A percentile compares a stretch with the other conserved stretches of the same genome.
Conservation (phyloP, 1,140 invertebrate species). For the Trinorchestia longiramus region DNA sequence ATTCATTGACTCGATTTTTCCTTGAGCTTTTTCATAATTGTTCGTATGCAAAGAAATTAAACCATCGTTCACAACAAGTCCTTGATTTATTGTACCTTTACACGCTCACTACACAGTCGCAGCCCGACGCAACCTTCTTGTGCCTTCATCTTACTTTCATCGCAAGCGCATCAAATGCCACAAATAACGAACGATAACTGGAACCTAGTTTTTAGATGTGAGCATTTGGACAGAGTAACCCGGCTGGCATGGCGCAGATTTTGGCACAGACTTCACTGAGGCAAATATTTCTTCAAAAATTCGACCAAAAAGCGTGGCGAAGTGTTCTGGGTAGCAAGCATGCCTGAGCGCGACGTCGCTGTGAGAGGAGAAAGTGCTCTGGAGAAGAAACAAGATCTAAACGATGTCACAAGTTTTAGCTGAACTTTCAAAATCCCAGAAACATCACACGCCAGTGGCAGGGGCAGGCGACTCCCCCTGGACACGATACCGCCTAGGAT, state of each 20-base stretch:
- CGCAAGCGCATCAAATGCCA: background rate
- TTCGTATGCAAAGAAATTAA: too few species aligned
- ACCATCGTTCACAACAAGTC: too few species aligned
- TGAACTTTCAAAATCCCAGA: background rate
- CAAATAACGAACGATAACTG: background rate
- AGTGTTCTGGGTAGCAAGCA: background rate
- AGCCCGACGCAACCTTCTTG: background rate
- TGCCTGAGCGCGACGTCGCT: background rate
- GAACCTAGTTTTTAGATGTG: background rate
- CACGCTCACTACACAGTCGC: background rate
- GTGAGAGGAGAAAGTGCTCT: background rate
- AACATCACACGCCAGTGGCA: background rate
- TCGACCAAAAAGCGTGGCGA: background rate
- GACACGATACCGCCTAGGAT: too few species aligned
- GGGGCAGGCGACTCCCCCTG: too few species aligned
- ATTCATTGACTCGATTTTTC: background rate
- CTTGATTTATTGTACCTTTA: background rate
- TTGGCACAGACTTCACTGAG: background rate
- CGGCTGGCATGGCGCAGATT: background rate
- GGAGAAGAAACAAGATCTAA: background rate
- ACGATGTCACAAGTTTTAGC: background rate
- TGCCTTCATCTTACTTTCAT: background rate
- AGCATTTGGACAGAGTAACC: background rate
- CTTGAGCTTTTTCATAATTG: too few species aligned
- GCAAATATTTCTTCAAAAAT: too few species aligned